Evolutionary conservation across 2,113 vertebrate species (phyloP).

Genomic region (Labrus mixtus): DNA sequence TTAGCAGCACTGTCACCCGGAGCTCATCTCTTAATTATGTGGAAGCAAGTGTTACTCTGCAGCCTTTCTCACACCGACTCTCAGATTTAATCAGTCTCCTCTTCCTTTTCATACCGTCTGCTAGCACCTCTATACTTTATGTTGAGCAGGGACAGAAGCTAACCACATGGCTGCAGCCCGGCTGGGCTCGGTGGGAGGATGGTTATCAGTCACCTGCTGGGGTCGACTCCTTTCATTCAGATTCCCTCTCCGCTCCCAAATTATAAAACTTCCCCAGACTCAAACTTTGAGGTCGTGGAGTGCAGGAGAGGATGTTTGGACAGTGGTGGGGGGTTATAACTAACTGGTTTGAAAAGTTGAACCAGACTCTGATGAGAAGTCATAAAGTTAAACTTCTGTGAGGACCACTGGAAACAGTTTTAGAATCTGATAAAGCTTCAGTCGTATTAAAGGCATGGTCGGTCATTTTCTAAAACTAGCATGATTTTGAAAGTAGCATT

Average conservation of each 20-base stretch:
- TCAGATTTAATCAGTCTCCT: conserved; percentile 29
- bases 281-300: background rate
- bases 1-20: conserved; percentile 44
- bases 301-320: background rate
- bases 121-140: conserved; percentile 15
- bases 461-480: too few relatives aligned
- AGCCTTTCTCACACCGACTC: conserved; percentile 1
- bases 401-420: too few relatives aligned
- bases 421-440: too few relatives aligned
- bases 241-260: conserved; percentile 27
- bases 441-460: too few relatives aligned
- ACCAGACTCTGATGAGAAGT: too few relatives aligned
- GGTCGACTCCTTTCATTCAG: conserved; percentile 43
- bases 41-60: conserved; percentile 6
- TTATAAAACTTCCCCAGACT: conserved; percentile 43
- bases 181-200: background rate
- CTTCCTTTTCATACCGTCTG: conserved; percentile 2
- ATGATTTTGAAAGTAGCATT: too few relatives aligned
- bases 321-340: too few relatives aligned
- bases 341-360: background rate
- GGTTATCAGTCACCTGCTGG: conserved; percentile 59
- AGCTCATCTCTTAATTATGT: conserved; percentile 48
- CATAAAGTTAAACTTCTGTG: too few relatives aligned
- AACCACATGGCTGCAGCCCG: conserved; percentile 56
- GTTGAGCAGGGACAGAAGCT: conserved; percentile 28